Evolutionary conservation across 2,113 vertebrate species (phyloP).

Genomic region (Ardeotis arabs): DNA sequence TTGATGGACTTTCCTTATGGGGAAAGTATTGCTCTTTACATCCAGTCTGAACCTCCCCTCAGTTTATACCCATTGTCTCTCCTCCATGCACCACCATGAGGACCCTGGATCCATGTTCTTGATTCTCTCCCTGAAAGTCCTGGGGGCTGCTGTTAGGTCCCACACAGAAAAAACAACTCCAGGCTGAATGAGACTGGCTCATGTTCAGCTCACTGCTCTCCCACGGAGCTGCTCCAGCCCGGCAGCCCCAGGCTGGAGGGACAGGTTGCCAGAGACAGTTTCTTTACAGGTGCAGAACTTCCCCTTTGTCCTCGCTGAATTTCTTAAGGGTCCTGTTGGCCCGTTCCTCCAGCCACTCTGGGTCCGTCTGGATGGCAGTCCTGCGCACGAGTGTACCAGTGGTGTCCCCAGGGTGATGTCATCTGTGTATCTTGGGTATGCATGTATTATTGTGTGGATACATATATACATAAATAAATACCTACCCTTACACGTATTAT

Average conservation of each 20-base stretch:
- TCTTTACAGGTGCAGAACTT: background rate
- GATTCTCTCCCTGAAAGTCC: accelerated
- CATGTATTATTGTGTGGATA: background rate
- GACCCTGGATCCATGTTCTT: background rate
- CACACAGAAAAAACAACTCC: background rate
- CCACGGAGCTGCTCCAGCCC: background rate
- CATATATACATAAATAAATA: background rate
- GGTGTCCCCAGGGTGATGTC: too few species aligned
- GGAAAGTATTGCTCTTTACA: background rate
- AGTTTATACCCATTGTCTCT: background rate
- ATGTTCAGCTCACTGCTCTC: background rate
- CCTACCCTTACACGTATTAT: background rate
- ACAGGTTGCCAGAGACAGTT: background rate
- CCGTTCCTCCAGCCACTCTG: background rate
- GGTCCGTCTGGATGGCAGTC: background rate
- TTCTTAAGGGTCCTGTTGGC: background rate
- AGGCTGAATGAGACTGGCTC: background rate
- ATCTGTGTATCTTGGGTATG: background rate
- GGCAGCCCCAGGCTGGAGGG: background rate
- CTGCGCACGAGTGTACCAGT: accelerated
- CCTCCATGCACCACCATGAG: background rate
- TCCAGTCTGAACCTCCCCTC: background rate
- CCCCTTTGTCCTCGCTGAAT: background rate
- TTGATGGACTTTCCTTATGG: background rate
- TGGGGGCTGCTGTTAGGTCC: background rate